These are phyloP conservation scores for Phrynocephalus vlangalii DNA, from an alignment of 2,797 vertebrate genomes.

Conservation along the genomic window DNA sequence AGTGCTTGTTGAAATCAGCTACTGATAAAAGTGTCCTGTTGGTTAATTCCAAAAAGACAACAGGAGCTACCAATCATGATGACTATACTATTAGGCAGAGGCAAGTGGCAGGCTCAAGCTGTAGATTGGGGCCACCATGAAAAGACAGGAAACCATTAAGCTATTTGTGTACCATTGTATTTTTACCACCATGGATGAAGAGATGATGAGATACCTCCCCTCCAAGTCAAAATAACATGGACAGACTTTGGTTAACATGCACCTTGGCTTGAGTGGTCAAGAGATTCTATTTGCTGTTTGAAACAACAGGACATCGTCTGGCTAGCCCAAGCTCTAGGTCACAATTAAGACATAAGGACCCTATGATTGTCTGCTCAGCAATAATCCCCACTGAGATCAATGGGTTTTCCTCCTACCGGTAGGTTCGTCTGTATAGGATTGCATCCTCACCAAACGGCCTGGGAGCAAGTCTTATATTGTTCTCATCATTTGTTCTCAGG, in stretches of 20 bases:
- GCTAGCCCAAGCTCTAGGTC: background rate
- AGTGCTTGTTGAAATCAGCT: slow-evolving; percentile 31
- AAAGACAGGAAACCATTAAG: background rate
- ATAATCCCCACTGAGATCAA: background rate
- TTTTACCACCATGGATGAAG: background rate
- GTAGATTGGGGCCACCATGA: background rate
- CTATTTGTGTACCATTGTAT: background rate
- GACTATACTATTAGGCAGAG: background rate
- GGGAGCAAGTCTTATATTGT: no score
- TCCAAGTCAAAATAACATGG: no score
- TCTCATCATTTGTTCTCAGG: no score
- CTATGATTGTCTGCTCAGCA: background rate
- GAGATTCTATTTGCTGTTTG: no score
- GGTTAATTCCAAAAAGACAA: background rate
- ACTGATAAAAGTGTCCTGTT: slow-evolving; percentile 10
- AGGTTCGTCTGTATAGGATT: background rate
- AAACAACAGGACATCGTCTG: no score
- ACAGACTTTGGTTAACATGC: no score
- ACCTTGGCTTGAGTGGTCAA: no score
- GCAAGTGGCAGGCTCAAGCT: background rate
- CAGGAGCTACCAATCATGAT: background rate
- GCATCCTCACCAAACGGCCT: background rate
- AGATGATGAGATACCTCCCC: no score
- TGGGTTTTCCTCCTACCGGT: background rate
- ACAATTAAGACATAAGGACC: background rate